Percentiles rank a stretch among this genome's conserved stretches.
phyloP scores from a whole-genome alignment of 2,888 invertebrate genomes.

The Amiota mariae region DNA sequence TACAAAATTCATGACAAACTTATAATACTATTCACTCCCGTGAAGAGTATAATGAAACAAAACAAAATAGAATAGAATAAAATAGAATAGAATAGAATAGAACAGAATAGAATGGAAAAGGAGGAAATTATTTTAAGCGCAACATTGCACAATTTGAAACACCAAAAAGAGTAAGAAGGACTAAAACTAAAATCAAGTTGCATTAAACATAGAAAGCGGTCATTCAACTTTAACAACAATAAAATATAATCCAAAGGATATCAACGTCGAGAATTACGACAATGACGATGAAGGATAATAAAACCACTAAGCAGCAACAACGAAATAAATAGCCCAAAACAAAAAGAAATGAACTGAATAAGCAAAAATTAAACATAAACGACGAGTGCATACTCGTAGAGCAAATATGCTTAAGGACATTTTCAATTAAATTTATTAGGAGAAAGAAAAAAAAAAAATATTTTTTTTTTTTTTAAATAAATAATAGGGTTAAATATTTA shows the following conservation, averaged over 20 bases:
- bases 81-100: background rate
- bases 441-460: too few relatives aligned
- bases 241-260: background rate
- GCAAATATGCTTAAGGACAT: too few relatives aligned
- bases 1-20: too few relatives aligned
- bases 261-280: background rate
- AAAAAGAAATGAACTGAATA: too few relatives aligned
- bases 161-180: background rate
- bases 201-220: slow-evolving; percentile 24
- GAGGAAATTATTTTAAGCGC: slow-evolving; percentile 17
- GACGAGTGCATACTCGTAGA: too few relatives aligned
- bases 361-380: too few relatives aligned
- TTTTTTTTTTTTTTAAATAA: too few relatives aligned
- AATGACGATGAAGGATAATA: background rate
- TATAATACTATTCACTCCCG: too few relatives aligned
- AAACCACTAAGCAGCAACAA: background rate
- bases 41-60: too few relatives aligned
- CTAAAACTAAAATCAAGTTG: slow-evolving; percentile 2
- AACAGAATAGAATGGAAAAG: background rate
- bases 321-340: too few relatives aligned
- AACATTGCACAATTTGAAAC: slow-evolving; percentile 26
- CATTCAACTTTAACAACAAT: slow-evolving; percentile 35
- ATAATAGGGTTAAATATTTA: too few relatives aligned
- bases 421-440: too few relatives aligned
- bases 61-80: background rate